Evolutionary conservation across 2,888 invertebrate species (phyloP), one percentile per base, ranked within the genome.

Genomic region (Acleris sparsana): DNA sequence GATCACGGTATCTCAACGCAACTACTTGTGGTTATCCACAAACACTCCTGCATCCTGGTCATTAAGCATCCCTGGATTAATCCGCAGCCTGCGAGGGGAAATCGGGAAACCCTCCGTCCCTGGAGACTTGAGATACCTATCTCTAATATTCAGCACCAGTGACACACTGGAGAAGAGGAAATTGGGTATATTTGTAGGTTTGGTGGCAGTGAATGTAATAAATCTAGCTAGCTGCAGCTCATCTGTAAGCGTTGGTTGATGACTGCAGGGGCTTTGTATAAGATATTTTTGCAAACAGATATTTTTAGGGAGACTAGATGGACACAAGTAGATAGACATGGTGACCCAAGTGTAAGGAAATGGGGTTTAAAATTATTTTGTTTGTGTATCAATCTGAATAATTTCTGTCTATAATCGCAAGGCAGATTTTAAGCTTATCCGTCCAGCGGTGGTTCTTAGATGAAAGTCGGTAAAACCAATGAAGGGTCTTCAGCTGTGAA

Each of bases 91-190:
- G 60, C 20, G 43, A 48, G n/a, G 55, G 59, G 64, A 49, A 65
- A 61, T 65, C 65, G 33, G 49, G 53, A 65, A 53, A 33, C 33
- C 65, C 65, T 48, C 20, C 20, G 51, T 66, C 62, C 66, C 62
- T 22, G 22, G 61, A 29, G 61, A 46, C 56, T 22, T 7, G 62
- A 62, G 66, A 62, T 62, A 62, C 52, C 4, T 39, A 66, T 66
- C 66, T 66, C 46, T 56, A 60, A 65, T 43, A 60, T 20, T 22
- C 53, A 20, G 46, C 53, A 48, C 22, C 18, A 3, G 18, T 33
- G 39, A 53, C 53, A 39, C 39, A 33, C 13, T 39, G 13, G 39
- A 13, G 1, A 39, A 13, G 39, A 13, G 4, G 9, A 13, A 39
- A 13, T 39, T 39, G 33, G 13, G 3, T 13, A 39, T 13, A 39